Conservation (phyloP, 1,140 invertebrate species). For the Calosoma granatense region DNA sequence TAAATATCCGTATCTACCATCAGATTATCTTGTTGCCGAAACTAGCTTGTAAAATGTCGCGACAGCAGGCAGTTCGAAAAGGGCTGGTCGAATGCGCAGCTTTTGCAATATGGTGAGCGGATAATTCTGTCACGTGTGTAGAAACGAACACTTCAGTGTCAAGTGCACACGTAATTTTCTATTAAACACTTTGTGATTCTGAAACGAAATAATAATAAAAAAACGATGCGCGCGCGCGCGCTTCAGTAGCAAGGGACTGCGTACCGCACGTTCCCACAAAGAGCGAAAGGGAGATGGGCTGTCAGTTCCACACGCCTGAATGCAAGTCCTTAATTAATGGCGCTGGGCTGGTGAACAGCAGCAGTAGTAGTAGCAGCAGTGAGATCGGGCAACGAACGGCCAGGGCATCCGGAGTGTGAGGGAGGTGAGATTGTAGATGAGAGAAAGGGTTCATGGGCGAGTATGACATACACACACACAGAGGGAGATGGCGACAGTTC, state of each 20-base stretch:
- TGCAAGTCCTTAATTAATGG: slow-evolving; percentile 9
- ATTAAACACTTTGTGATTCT: slow-evolving; percentile 4
- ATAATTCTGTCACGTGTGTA: background rate
- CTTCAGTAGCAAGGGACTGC: background rate
- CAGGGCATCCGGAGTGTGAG: background rate
- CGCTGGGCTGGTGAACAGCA: background rate
- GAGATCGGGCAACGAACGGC: too few species aligned
- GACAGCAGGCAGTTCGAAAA: background rate
- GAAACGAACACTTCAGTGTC: background rate
- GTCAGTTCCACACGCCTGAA: slow-evolving; percentile 1
- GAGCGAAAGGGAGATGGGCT: slow-evolving; percentile 3
- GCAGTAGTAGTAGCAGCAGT: background rate
- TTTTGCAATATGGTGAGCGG: too few species aligned
- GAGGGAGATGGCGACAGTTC: background rate
- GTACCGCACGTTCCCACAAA: background rate
- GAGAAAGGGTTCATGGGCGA: background rate
- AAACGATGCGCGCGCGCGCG: background rate
- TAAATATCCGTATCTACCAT: too few species aligned
- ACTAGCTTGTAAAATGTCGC: too few species aligned
- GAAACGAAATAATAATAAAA: background rate
- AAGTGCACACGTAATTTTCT: slow-evolving; percentile 3
- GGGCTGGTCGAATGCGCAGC: too few species aligned
- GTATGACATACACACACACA: background rate
- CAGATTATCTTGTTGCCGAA: too few species aligned
- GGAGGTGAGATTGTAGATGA: background rate